These are phyloP conservation scores for Lepus timidus DNA, from an alignment of 2,113 vertebrate genomes.

Conservation along the genomic window DNA sequence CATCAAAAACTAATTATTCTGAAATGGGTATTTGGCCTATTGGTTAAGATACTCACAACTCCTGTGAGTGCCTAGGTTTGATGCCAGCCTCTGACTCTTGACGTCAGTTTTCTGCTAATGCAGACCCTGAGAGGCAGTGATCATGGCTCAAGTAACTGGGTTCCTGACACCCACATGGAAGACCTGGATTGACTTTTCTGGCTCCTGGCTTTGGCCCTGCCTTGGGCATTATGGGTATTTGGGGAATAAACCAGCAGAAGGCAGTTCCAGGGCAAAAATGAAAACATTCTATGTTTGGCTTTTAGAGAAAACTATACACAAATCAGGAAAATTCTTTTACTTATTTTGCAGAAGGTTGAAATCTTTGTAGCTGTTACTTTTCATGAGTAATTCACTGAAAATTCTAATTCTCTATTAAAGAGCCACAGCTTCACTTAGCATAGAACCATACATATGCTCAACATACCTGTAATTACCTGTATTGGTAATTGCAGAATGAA, in stretches of 20 bases:
- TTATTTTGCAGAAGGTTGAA: not conserved
- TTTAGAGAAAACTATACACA: not conserved
- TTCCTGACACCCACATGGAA: too few species aligned
- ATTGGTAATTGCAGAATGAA: not conserved
- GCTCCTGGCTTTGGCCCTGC: not conserved
- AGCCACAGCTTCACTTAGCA: not conserved
- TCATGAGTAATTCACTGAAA: slow-evolving; percentile 32
- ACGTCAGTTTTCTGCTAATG: too few species aligned
- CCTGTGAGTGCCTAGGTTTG: too few species aligned
- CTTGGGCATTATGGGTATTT: too few species aligned
- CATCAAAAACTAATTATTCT: slow-evolving; percentile 46
- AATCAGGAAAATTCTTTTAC: slow-evolving; percentile 40
- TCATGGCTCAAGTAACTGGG: too few species aligned
- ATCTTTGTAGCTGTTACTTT: slow-evolving; percentile 30
- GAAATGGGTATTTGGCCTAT: not conserved
- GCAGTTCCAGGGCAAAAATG: not conserved
- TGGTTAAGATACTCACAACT: too few species aligned
- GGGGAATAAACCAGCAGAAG: not conserved
- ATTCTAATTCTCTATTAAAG: slow-evolving; percentile 14
- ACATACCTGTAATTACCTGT: not conserved
- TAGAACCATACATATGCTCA: not conserved
- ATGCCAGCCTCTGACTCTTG: too few species aligned
- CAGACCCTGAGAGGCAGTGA: too few species aligned
- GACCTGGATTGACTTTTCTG: too few species aligned
- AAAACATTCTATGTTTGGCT: slow-evolving; percentile 26